Percentiles rank a stretch among this genome's conserved stretches.
phyloP scores from a whole-genome alignment of 2,113 vertebrate genomes.

The Noctilio leporinus region DNA sequence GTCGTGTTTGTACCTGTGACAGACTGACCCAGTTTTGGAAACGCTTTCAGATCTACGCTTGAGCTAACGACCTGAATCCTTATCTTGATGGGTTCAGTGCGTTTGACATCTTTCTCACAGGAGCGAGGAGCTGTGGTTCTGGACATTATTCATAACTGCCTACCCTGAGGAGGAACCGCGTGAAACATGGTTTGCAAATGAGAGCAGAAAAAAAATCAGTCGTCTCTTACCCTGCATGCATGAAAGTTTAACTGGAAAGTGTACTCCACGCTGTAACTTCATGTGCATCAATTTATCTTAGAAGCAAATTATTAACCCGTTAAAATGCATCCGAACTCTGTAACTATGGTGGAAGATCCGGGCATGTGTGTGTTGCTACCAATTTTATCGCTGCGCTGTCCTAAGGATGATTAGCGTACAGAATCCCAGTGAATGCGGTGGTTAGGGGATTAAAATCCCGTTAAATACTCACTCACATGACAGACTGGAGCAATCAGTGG shows the following conservation, averaged over 20 bases:
- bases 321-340: constrained; percentile 48
- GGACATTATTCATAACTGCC: constrained; percentile 42
- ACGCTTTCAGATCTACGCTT: constrained; percentile 30
- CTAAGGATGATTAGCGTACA: constrained; percentile 57
- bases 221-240: background rate
- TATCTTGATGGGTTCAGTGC: constrained; percentile 20
- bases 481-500: constrained; percentile 68
- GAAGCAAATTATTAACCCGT: constrained; percentile 52
- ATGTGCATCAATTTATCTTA: background rate
- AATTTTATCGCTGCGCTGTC: constrained; percentile 47
- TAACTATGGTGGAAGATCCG: constrained; percentile 8
- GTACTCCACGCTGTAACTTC: background rate
- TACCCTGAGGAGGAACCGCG: background rate
- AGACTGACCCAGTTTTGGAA: constrained; percentile 51
- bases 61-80: constrained; percentile 31
- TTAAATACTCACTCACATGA: constrained; percentile 74
- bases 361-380: constrained; percentile 15
- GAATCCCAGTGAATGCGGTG: constrained; percentile 60
- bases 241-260: constrained; percentile 38
- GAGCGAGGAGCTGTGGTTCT: background rate
- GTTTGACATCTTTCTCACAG: constrained; percentile 52
- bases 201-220: constrained; percentile 34
- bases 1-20: constrained; percentile 11
- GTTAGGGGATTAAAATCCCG: constrained; percentile 70
- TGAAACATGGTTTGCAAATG: constrained; percentile 43